Evolutionary conservation across 2,113 vertebrate species (phyloP), one percentile per base, ranked within the genome.

Genomic region (Melanocharis versteri): DNA sequence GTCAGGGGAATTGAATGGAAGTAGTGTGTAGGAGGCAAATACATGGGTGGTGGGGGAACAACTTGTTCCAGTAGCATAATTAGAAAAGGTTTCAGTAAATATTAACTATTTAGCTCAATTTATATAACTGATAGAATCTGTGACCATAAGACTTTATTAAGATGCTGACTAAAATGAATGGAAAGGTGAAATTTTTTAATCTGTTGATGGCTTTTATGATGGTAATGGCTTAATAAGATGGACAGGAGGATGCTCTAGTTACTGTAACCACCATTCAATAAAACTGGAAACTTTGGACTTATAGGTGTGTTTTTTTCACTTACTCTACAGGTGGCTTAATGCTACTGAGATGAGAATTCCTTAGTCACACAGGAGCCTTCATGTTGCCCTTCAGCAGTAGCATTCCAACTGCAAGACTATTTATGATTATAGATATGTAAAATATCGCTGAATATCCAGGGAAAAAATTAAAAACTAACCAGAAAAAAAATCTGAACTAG

Each of bases 21-120:
- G 50, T 37, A 68, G 57, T 17, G 66, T 87, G 90, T 95, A 80
- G 94, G 84, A 93, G 82, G 87, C 27, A 90, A 72, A 85, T 80
- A 85, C 20, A 94, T 87, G 87, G 82, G 61, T 87, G 82, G 75
- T 76, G 66, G 85, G 83, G 82, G 90, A 94, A 93, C 84, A 95
- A 79, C 28, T 85, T 94, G 66, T 97, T 94, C 82, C 65, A 91
- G 37, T 33, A 90, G 37, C 27, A 79, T 56, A 90, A 95, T 84
- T 91, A 95, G 53, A 65, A 91, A 90, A 87, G 21, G 20, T 91
- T 79, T 94, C 57, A 76, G 70, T 66, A 91, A 90, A 90, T 96
- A 95, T 90, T 94, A 89, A 87, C 87, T 69, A 45, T 76, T 85
- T 96, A 87, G 26, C 45, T 93, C 24, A 83, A 72, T 70, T 21